Conservation (phyloP, 2,797 vertebrate genomes). For the Manis pentadactyla region DNA sequence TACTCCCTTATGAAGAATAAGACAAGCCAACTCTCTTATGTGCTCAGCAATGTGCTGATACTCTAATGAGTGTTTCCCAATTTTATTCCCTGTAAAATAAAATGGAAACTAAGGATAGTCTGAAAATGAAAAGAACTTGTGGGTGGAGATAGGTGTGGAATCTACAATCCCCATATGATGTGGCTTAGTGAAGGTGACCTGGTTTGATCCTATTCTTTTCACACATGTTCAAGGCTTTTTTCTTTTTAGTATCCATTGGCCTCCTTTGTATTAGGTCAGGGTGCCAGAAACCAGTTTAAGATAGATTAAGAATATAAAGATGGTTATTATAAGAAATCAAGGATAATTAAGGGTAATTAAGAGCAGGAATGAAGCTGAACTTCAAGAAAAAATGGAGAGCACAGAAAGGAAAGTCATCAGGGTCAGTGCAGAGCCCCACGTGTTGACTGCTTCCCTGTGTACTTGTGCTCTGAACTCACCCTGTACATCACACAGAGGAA, state of each 20-base stretch:
- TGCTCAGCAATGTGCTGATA: conserved; percentile 1
- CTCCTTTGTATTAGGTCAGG: background rate
- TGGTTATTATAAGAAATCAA: background rate
- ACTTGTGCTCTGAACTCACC: background rate
- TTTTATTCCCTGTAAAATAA: background rate
- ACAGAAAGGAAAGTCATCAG: background rate
- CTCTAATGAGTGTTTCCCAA: background rate
- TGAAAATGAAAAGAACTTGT: background rate
- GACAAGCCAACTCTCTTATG: background rate
- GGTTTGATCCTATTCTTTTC: background rate
- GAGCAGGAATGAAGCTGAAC: background rate
- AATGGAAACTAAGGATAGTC: background rate
- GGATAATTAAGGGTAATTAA: background rate
- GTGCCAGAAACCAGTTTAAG: background rate
- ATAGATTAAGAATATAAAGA: background rate
- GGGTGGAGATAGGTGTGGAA: background rate
- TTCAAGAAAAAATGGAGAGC: background rate
- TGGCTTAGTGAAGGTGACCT: background rate
- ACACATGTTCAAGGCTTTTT: background rate
- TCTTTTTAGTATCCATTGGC: background rate
- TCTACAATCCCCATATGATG: background rate
- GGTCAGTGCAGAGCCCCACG: background rate
- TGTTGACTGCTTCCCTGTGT: background rate
- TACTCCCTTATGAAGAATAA: conserved; percentile 30
- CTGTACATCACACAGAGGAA: background rate